Evolutionary conservation across 2,888 invertebrate species (phyloP).

Genomic region (Panopea generosa): DNA sequence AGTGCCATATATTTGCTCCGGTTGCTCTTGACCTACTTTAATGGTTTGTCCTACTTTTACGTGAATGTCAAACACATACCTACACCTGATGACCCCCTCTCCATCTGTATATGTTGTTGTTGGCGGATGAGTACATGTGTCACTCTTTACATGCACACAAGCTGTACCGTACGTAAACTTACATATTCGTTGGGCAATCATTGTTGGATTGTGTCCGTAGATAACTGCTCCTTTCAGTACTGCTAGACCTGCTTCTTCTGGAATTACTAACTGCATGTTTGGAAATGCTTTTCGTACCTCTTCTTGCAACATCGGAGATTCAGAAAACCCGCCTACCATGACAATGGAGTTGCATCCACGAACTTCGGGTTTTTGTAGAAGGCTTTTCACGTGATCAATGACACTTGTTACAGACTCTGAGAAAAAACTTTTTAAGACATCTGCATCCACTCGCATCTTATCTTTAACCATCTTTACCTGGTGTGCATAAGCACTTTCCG

Average conservation of each 20-base stretch:
- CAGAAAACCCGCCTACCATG: slow-evolving; percentile 15
- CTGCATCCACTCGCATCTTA: slow-evolving; percentile 4
- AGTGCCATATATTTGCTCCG: no score
- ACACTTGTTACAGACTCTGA: background rate
- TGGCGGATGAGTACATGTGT: background rate
- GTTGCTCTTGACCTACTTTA: no score
- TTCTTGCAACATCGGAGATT: slow-evolving; percentile 4
- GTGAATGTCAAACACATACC: no score
- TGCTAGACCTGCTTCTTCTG: slow-evolving; percentile 23
- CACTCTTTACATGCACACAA: background rate
- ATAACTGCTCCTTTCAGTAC: slow-evolving; percentile 50
- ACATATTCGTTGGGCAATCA: slow-evolving; percentile 1
- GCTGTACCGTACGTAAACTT: slow-evolving; percentile 3
- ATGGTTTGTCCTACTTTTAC: no score
- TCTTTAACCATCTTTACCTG: background rate
- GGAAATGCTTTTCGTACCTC: background rate
- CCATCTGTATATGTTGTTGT: background rate
- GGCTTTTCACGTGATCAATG: background rate
- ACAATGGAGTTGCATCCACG: background rate
- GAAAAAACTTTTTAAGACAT: background rate
- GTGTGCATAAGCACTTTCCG: no score
- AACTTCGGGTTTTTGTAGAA: background rate
- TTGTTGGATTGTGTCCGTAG: slow-evolving; percentile 17
- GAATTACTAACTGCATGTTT: slow-evolving; percentile 1
- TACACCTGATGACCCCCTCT: no score